These are phyloP conservation scores for Drosophila hydei DNA, from an alignment of 1,140 invertebrate genomes.

Conservation along the genomic window DNA sequence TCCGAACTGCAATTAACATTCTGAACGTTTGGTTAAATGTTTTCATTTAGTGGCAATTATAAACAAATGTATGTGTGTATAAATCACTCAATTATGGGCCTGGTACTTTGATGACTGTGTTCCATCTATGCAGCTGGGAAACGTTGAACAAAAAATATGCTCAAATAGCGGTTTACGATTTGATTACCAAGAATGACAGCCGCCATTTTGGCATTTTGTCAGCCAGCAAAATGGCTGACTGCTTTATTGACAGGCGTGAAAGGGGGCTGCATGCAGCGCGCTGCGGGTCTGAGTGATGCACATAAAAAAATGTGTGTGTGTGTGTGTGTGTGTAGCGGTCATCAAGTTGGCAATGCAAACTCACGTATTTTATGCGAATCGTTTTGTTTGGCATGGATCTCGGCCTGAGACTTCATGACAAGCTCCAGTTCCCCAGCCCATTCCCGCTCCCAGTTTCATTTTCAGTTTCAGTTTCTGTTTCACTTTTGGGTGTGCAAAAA, in stretches of 20 bases:
- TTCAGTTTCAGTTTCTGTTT: slow-evolving; percentile 11
- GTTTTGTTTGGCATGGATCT: slow-evolving; percentile 67
- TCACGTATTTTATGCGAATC: slow-evolving; percentile 66
- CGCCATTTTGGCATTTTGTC: slow-evolving; percentile 48
- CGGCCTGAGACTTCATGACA: slow-evolving; percentile 37
- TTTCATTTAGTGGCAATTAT: slow-evolving; percentile 36
- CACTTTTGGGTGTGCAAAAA: too few relatives aligned
- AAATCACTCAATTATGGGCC: slow-evolving; percentile 25
- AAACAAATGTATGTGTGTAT: background rate
- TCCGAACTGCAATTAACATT: slow-evolving; percentile 15
- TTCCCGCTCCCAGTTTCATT: slow-evolving; percentile 5
- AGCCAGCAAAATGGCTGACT: slow-evolving; percentile 21
- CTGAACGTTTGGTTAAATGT: slow-evolving; percentile 23
- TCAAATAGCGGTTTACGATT: slow-evolving; percentile 71
- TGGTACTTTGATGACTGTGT: slow-evolving; percentile 34
- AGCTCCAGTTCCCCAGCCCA: background rate
- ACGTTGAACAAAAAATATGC: slow-evolving; percentile 44
- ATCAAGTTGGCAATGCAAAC: slow-evolving; percentile 72
- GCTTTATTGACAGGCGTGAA: slow-evolving; percentile 35
- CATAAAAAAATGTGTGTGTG: slow-evolving; percentile 23
- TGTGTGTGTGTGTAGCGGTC: slow-evolving; percentile 15
- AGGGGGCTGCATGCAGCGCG: background rate
- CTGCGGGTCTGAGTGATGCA: background rate
- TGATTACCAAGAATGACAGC: slow-evolving; percentile 71
- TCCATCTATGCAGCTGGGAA: slow-evolving; percentile 56